These are phyloP conservation scores for Macropus fuliginosus DNA, from an alignment of 2,797 vertebrate genomes.

Conservation along the genomic window DNA sequence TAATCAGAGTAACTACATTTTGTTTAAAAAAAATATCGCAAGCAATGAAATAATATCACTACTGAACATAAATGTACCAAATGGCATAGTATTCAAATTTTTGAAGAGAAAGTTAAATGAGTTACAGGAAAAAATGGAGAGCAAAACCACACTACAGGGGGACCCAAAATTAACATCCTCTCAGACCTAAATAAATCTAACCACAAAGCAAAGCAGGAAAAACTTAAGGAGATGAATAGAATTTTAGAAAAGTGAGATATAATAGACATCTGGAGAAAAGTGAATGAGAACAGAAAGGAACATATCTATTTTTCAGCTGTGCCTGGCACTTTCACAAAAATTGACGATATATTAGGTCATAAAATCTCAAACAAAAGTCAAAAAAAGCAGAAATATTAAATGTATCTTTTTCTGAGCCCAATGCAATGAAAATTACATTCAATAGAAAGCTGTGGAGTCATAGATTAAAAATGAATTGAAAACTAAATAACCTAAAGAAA, in stretches of 20 bases:
- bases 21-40: not conserved
- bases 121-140: not conserved
- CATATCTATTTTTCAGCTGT: not conserved
- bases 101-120: not conserved
- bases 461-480: not conserved
- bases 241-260: not conserved
- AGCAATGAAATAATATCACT: not conserved
- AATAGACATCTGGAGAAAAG: not conserved
- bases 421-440: not conserved
- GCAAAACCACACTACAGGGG: not conserved
- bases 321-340: not conserved
- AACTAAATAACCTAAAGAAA: not conserved
- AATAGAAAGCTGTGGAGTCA: not conserved
- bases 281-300: not conserved
- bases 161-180: not conserved
- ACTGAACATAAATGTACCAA: not conserved
- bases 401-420: not conserved
- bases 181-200: not conserved
- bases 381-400: not conserved
- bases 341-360: not conserved
- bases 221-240: not conserved
- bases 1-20: not conserved
- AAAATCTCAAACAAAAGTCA: not conserved
- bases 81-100: not conserved
- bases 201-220: not conserved